Percentiles rank a stretch among this genome's conserved stretches.
phyloP scores from a whole-genome alignment of 2,797 vertebrate genomes.

The Hylomyscus alleni region DNA sequence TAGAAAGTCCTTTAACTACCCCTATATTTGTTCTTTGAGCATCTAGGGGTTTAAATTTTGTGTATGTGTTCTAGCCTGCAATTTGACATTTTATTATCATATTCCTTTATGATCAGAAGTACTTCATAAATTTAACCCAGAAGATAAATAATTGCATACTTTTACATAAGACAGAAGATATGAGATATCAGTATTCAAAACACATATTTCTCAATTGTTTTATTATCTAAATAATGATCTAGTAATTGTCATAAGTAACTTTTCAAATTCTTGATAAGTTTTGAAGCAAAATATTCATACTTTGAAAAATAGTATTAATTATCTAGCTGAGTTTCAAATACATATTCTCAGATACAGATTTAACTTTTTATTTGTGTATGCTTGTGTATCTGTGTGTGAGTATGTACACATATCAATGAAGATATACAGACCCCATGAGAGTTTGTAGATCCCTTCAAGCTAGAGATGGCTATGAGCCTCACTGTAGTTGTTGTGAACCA shows the following conservation, averaged over 20 bases:
- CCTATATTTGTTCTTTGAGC: neutral
- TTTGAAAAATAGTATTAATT: neutral
- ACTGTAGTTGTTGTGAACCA: neutral
- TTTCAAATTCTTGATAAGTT: neutral
- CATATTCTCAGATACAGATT: neutral
- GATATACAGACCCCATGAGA: neutral
- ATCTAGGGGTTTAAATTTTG: neutral
- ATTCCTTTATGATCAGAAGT: conserved; percentile 2
- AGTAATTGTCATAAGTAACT: neutral
- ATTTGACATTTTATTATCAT: conserved; percentile 60
- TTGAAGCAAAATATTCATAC: neutral
- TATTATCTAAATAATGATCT: neutral
- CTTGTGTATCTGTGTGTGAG: neutral
- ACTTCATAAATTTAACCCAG: conserved; percentile 41
- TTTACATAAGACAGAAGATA: conserved; percentile 18
- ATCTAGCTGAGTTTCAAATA: neutral
- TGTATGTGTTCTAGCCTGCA: conserved; percentile 45
- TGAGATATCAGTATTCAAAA: neutral
- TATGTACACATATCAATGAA: neutral
- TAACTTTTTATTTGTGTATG: neutral
- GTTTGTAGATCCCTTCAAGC: neutral
- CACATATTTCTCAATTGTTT: conserved; percentile 16
- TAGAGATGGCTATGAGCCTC: neutral
- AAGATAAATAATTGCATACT: conserved; percentile 41
- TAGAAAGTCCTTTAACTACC: conserved; percentile 13